A percentile compares a stretch with the other conserved stretches of the same genome.
These are phyloP conservation scores for Aegithalos caudatus DNA, from an alignment of 2,113 vertebrate genomes.

Conservation along the genomic window DNA sequence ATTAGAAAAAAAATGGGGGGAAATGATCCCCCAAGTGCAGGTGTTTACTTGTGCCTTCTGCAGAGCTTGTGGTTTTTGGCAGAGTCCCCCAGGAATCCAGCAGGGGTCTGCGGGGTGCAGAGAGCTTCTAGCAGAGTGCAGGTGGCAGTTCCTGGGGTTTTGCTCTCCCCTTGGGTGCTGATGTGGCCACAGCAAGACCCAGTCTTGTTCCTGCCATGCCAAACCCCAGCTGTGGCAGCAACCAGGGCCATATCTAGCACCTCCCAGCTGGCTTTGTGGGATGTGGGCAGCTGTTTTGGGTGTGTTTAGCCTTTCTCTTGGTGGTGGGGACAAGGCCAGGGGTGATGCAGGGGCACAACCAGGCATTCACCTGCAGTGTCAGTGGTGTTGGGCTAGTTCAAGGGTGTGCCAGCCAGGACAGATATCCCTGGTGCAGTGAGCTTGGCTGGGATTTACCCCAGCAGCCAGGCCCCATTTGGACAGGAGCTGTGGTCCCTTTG, in stretches of 20 bases:
- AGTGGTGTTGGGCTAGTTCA: not conserved
- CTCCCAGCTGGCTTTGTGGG: not conserved
- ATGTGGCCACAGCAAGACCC: not conserved
- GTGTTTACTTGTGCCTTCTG: not conserved
- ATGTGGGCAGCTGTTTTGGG: not conserved
- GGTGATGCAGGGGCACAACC: no score
- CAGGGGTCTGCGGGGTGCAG: not conserved
- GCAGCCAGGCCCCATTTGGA: not conserved
- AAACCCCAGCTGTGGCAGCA: accelerated
- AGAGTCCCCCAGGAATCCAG: not conserved
- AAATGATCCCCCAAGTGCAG: not conserved
- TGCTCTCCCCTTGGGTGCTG: not conserved
- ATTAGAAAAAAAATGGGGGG: accelerated
- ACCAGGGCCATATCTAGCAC: not conserved
- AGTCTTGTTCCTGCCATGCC: accelerated
- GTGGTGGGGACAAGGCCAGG: not conserved
- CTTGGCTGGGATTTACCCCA: not conserved
- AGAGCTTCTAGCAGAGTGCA: not conserved
- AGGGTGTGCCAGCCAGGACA: not conserved
- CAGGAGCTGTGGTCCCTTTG: not conserved
- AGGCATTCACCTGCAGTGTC: not conserved
- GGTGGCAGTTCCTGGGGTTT: not conserved
- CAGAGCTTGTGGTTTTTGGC: not conserved
- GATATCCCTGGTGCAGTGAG: not conserved
- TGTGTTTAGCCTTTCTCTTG: not conserved